Conservation (phyloP, 2,113 vertebrate genomes). For the Mesembrinibis cayennensis region DNA sequence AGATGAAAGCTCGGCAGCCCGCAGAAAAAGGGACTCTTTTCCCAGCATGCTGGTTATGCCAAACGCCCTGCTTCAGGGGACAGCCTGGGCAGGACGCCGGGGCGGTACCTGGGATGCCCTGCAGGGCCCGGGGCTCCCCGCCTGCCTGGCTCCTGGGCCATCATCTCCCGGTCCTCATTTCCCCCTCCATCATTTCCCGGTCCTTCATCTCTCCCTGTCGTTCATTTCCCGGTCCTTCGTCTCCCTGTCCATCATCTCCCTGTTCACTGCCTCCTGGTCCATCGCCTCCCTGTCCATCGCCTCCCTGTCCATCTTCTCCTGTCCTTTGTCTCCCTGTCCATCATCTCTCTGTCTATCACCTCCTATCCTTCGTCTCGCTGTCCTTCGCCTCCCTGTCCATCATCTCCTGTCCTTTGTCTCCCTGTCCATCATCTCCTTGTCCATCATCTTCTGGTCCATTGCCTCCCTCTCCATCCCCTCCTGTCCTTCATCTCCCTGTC, state of each 20-base stretch:
- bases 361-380: neutral
- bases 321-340: neutral
- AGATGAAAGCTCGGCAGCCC: neutral
- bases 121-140: neutral
- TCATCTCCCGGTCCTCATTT: neutral
- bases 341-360: neutral
- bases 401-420: neutral
- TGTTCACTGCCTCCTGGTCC: neutral
- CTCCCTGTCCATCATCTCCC: too few relatives aligned
- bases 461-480: neutral
- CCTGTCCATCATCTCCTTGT: neutral
- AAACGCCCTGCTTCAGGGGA: too few relatives aligned
- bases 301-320: neutral
- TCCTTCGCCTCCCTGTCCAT: neutral
- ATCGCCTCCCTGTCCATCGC: rapidly evolving
- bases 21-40: neutral
- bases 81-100: rapidly evolving
- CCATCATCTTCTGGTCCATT: neutral
- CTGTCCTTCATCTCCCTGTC: neutral
- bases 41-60: rapidly evolving
- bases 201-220: too few relatives aligned
- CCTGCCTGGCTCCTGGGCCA: neutral
- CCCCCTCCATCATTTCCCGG: neutral
- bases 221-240: neutral
- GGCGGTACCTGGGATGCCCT: neutral